Base-by-base conservation (phyloP, 2,113 vertebrate species). In the Zingel zingel region DNA sequence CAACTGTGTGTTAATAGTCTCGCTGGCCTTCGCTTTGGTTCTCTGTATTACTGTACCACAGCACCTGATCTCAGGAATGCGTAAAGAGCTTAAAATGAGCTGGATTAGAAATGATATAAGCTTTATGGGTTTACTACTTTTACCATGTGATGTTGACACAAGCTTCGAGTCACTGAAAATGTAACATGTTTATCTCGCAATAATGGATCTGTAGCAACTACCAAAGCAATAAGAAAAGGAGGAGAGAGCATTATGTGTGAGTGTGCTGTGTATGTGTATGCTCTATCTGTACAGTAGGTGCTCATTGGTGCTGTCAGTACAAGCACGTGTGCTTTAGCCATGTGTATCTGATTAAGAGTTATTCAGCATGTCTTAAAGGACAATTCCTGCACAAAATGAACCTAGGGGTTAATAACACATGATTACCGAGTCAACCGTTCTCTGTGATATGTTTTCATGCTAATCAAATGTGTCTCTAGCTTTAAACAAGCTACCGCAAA, bases 31-130 rank as follows among this genome's bases (percentile, higher is more conserved):
- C 58, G 45, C 61, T 84, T 83, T 57, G 71, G 50, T 43, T 74
- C 58, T 78, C 23, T 88, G 72, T 81, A 67, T 79, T 81, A 12
- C 50, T 69, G 79, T 74, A 84, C 85, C 85, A 84, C 30, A 74
- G 59, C 79, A 77, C 68, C 61, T 87, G 87, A 87, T 86, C 88
- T 79, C 81, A 77, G 75, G 89, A 93, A 92, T 89, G 66, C 51
- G 19, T 84, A 87, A 91, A 86, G 84, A 86, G 72, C 85, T 93
- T 91, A 91, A 74, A 82, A 86, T 81, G 53, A 82, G 61, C 70
- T 70, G 84, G 93, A 92, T 92, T 92, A 86, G 18, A 79, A 88
- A 74, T 78, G 16, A 74, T 86, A 77, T 87, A 82, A 50, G 85
- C 65, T 85, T 81, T 62, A 65, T 73, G 16, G 77, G 48, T 85